phyloP scores from a whole-genome alignment of 2,888 invertebrate genomes.

The Sarcophaga rosellei region DNA sequence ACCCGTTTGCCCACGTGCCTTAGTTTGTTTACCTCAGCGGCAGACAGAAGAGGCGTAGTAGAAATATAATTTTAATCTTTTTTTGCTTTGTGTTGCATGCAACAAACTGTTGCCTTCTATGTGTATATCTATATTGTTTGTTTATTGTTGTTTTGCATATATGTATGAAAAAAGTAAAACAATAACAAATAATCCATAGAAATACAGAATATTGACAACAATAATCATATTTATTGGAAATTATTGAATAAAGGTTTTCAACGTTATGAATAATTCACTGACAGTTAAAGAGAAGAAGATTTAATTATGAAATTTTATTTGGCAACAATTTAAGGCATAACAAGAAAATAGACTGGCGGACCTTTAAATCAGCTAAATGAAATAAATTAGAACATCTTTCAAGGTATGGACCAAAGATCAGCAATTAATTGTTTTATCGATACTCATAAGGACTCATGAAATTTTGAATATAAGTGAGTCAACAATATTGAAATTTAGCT shows the following conservation, averaged over 20 bases:
- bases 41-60: conserved; percentile 54
- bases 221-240: not conserved
- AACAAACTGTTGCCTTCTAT: not conserved
- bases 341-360: no score
- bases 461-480: no score
- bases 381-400: no score
- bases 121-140: not conserved
- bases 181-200: not conserved
- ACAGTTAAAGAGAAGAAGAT: no score
- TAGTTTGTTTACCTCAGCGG: conserved; percentile 30
- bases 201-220: not conserved
- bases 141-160: not conserved
- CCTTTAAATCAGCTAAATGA: no score
- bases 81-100: conserved; percentile 26
- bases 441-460: no score
- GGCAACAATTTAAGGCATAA: no score
- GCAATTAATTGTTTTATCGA: no score
- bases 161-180: not conserved
- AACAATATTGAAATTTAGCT: no score
- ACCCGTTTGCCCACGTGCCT: not conserved
- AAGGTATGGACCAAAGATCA: no score
- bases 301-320: no score
- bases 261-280: not conserved
- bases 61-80: conserved; percentile 34
- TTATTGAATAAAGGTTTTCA: conserved; percentile 5